Percentiles rank a stretch among this genome's conserved stretches.
phyloP scores from a whole-genome alignment of 2,888 invertebrate genomes.

The Baronia brevicornis region DNA sequence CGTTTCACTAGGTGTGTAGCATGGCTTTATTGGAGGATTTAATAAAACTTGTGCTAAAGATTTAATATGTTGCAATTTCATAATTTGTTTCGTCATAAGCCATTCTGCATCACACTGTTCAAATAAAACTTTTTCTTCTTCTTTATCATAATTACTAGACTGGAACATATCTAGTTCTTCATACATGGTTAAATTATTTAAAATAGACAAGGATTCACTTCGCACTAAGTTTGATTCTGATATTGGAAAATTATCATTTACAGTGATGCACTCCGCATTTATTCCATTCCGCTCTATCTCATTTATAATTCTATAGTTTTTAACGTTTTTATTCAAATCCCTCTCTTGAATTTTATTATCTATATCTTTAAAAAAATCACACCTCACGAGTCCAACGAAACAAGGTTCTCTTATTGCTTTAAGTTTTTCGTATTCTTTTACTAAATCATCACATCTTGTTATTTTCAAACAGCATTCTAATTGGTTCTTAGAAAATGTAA shows the following conservation, averaged over 20 bases:
- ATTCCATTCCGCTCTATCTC: neutral
- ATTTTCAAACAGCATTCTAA: slow-evolving; percentile 34
- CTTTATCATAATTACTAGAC: slow-evolving; percentile 7
- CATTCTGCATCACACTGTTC: slow-evolving; percentile 23
- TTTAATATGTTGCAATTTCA: no score
- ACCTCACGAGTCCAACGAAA: slow-evolving; percentile 36
- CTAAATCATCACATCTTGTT: slow-evolving; percentile 36
- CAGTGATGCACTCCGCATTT: neutral
- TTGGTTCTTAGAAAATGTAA: no score
- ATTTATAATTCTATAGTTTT: neutral
- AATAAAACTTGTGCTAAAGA: no score
- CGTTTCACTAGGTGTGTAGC: no score
- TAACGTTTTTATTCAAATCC: neutral
- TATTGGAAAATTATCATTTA: neutral
- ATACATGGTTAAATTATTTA: slow-evolving; percentile 24
- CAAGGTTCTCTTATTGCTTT: slow-evolving; percentile 30
- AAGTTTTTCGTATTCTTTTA: slow-evolving; percentile 29
- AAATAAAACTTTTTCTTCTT: slow-evolving; percentile 12
- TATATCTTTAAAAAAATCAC: slow-evolving; percentile 24
- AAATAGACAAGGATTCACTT: slow-evolving; percentile 31
- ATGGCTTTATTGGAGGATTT: no score
- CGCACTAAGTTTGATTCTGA: slow-evolving; percentile 19
- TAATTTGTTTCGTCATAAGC: slow-evolving; percentile 24
- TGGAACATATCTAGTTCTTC: slow-evolving; percentile 13
- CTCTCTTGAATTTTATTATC: neutral